Evolutionary conservation across 2,113 vertebrate species (phyloP).

Genomic region (Aix galericulata): DNA sequence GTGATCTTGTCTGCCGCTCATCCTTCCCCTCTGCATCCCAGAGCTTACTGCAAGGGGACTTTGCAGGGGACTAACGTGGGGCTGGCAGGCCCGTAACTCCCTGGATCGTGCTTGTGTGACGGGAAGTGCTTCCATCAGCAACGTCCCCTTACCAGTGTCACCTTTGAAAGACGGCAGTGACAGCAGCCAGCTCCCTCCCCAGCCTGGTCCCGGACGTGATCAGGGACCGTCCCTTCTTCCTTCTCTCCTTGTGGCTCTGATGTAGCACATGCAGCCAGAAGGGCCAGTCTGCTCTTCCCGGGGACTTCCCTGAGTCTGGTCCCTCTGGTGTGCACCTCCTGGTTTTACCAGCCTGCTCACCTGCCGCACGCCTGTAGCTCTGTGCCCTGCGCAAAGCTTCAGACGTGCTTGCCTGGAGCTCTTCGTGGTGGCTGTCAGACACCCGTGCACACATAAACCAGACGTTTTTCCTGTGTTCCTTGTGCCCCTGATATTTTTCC

Average conservation of each 20-base stretch:
- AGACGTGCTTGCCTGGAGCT: not conserved
- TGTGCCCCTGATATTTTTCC: not conserved
- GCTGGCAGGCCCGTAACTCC: not conserved
- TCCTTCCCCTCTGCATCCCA: not conserved
- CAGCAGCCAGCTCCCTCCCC: not conserved
- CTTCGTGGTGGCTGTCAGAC: not conserved
- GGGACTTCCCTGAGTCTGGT: fast-evolving
- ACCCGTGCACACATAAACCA: not conserved
- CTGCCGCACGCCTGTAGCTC: fast-evolving
- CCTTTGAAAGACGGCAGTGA: not conserved
- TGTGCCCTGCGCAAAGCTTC: not conserved
- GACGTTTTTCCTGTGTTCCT: not conserved
- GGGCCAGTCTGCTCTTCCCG: not conserved
- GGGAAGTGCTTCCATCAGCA: not conserved
- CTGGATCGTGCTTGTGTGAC: not conserved
- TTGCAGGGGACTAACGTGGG: not conserved
- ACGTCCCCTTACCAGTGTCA: not conserved
- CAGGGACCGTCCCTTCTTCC: not conserved
- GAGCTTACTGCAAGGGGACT: not conserved
- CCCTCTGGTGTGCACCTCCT: fast-evolving
- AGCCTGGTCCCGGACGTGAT: not conserved
- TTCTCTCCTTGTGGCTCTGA: not conserved
- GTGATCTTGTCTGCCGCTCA: not conserved
- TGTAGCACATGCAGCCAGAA: not conserved
- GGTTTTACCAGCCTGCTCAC: not conserved